phyloP scores from a whole-genome alignment of 2,888 invertebrate species.

The Hirtodrosophila histrioides region DNA sequence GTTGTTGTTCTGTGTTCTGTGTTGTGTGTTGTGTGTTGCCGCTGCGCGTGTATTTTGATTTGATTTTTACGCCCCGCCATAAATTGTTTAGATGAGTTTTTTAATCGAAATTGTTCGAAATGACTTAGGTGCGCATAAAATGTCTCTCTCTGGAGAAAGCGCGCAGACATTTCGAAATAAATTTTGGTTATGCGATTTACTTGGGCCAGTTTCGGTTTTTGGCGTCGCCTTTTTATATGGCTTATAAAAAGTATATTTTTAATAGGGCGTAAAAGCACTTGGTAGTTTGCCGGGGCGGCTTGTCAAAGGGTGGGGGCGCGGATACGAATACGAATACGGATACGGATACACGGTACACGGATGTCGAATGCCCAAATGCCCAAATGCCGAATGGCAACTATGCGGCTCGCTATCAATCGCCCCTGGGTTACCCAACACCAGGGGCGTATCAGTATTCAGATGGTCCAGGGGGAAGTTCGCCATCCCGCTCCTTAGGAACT shows the following conservation, averaged over 20 bases:
- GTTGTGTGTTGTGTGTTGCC: conserved; percentile 16
- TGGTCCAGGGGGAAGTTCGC: too few relatives aligned
- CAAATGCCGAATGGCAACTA: conserved; percentile 14
- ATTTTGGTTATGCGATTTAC: conserved; percentile 66
- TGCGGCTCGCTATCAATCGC: conserved; percentile 4
- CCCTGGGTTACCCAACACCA: too few relatives aligned
- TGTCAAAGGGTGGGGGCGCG: conserved; percentile 17
- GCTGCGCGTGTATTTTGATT: conserved; percentile 78
- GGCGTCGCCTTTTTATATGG: conserved; percentile 68
- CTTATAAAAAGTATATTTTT: conserved; percentile 80
- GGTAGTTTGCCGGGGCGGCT: conserved; percentile 40
- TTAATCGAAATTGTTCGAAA: conserved; percentile 80
- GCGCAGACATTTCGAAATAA: conserved; percentile 60
- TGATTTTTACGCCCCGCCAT: conserved; percentile 82
- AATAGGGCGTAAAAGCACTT: conserved; percentile 79
- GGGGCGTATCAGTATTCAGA: not conserved
- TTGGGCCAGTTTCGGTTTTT: conserved; percentile 42
- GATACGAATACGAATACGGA: not conserved
- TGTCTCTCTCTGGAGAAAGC: conserved; percentile 66
- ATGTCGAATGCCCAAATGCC: conserved; percentile 5
- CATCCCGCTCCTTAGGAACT: too few relatives aligned
- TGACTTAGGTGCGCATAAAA: conserved; percentile 81
- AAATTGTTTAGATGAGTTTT: conserved; percentile 84
- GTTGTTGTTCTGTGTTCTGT: conserved; percentile 13
- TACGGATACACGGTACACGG: not conserved